Evolutionary conservation across 2,888 invertebrate genomes (phyloP).

Genomic region (Calameuta idolon): DNA sequence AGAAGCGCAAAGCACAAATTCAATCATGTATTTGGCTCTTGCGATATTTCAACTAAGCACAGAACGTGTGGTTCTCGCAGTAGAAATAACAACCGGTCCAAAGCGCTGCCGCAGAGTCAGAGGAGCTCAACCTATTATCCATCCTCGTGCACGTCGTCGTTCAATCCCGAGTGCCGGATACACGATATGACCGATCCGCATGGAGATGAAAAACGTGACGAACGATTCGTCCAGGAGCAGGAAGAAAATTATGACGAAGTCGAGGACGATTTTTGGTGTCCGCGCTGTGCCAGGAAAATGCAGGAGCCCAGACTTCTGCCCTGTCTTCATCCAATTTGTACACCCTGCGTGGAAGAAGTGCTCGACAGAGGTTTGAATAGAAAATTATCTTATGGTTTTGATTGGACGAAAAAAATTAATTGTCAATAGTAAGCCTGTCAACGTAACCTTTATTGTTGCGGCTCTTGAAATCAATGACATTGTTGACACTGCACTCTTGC

Average conservation of each 20-base stretch:
- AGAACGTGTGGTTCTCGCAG: background rate
- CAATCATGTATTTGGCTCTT: background rate
- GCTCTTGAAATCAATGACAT: background rate
- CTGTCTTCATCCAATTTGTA: conserved; percentile 59
- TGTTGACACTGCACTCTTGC: background rate
- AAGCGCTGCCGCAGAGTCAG: background rate
- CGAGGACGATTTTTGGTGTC: conserved; percentile 45
- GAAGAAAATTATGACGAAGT: background rate
- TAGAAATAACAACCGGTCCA: background rate
- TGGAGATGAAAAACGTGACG: background rate
- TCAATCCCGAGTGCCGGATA: background rate
- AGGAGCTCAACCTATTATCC: conserved; percentile 5
- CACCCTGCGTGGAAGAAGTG: conserved; percentile 48
- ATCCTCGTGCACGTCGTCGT: background rate
- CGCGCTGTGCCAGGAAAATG: conserved; percentile 55
- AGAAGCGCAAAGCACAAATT: background rate
- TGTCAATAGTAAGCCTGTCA: background rate
- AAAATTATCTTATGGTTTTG: background rate
- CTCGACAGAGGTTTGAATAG: conserved; percentile 8
- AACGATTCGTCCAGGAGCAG: background rate
- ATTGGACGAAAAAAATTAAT: background rate
- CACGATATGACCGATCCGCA: background rate
- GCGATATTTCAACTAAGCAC: background rate
- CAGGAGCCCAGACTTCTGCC: conserved; percentile 58
- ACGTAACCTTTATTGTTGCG: background rate